phyloP scores from a whole-genome alignment of 2,113 vertebrate genomes.

The Microtus montanus region DNA sequence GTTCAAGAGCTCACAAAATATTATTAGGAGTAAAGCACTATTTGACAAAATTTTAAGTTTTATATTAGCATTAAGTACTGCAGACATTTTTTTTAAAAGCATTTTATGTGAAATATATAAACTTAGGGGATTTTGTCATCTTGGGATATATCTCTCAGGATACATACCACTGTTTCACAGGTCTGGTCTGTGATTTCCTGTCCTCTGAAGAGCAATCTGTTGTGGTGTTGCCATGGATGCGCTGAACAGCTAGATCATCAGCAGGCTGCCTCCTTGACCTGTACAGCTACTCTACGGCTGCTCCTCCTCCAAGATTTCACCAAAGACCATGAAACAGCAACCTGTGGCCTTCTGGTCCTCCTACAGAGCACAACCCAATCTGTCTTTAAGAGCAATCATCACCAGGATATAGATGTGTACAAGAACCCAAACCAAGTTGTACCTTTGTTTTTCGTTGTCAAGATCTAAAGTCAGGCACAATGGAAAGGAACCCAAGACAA shows the following conservation, averaged over 20 bases:
- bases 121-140: background rate
- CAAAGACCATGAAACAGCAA: background rate
- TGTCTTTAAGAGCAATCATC: background rate
- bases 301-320: background rate
- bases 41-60: slow-evolving; percentile 25
- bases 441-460: background rate
- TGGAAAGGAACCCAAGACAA: background rate
- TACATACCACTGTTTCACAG: background rate
- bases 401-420: background rate
- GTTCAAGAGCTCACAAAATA: slow-evolving; percentile 15
- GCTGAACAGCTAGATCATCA: background rate
- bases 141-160: background rate
- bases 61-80: background rate
- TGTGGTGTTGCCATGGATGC: background rate
- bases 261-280: background rate
- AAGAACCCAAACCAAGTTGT: background rate
- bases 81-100: background rate
- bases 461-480: background rate
- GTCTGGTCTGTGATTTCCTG: background rate
- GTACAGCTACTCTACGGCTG: background rate
- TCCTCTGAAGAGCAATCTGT: background rate
- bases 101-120: background rate
- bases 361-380: background rate
- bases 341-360: background rate
- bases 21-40: slow-evolving; percentile 22